Evolutionary conservation across 2,797 vertebrate species (phyloP), one percentile per base, ranked within the genome.

Genomic region (Acanthurus tractus): DNA sequence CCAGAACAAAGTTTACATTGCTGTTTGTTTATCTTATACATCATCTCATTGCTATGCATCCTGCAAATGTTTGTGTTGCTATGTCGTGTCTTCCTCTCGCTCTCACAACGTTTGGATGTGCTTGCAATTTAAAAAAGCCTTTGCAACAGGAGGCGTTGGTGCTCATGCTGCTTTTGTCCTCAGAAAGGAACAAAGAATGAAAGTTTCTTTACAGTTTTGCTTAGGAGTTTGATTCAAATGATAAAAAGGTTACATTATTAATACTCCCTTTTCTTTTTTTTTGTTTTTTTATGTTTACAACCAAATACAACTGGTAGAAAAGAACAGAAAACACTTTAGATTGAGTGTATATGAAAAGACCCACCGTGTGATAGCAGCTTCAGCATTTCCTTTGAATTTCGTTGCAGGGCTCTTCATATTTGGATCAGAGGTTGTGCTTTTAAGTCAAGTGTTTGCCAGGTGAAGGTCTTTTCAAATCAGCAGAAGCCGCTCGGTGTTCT

Each of bases 391-490:
- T 76, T 78, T 63, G 22, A 75, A 8, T 59, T 9, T 57, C 53
- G 38, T 0, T 48, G 40, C 20, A 3, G 59, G 44, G 62, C 56
- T 63, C n/a, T 67, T 61, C 17, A 64, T 6, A 29, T 61, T 74
- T 44, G n/a, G 67, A 75, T 82, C 76, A 59, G 52, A 76, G 54
- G 50, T 50, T 71, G 48, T 53, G 57, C 61, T 71, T 88, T 79
- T 55, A 81, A 76, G 52, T 73, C 66, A 80, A 70, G 67, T 66
- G 46, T 45, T 15, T 70, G 78, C 58, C 62, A 68, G 63, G 20
- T 25, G 8, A 81, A 78, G 74, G 8, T 66, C 25, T 76, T 81
- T 78, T 68, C 20, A 76, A 71, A 74, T 81, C 58, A 83, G 73
- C 62, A 63, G 63, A 63, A 70, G 71, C 63, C 3, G 22, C 46